Evolutionary conservation across 2,797 vertebrate species (phyloP).

Genomic region (Mormyrus proboscirostris): DNA sequence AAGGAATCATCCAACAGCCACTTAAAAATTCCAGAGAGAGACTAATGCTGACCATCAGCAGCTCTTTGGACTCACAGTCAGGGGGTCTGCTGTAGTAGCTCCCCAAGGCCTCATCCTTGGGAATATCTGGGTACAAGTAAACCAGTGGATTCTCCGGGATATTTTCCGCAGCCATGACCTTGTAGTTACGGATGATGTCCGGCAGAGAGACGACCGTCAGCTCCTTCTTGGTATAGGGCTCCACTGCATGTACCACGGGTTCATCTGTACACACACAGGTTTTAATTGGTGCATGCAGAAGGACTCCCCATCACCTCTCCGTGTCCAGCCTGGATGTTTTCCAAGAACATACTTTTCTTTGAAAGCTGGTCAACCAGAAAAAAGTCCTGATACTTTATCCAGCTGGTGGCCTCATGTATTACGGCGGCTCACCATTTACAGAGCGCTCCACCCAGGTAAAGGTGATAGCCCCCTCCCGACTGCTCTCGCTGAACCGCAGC

Average conservation of each 20-base stretch:
- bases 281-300: neutral
- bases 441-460: conserved; percentile 77
- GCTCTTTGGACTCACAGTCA: conserved; percentile 56
- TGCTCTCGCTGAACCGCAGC: conserved; percentile 89
- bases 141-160: conserved; percentile 71
- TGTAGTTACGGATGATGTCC: conserved; percentile 72
- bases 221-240: conserved; percentile 79
- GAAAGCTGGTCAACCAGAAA: neutral
- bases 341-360: neutral
- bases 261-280: conserved; percentile 44
- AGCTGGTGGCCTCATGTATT: neutral
- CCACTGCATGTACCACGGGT: conserved; percentile 65
- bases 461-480: conserved; percentile 81
- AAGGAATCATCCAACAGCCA: neutral
- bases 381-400: neutral
- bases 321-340: neutral
- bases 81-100: conserved; percentile 66
- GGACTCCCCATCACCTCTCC: neutral
- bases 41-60: neutral
- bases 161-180: conserved; percentile 62
- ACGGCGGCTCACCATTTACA: conserved; percentile 31
- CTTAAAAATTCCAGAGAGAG: neutral
- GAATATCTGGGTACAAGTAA: conserved; percentile 79
- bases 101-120: conserved; percentile 72
- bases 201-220: conserved; percentile 66